phyloP scores from a whole-genome alignment of 2,888 invertebrate species.

The Pomacea canaliculata region DNA sequence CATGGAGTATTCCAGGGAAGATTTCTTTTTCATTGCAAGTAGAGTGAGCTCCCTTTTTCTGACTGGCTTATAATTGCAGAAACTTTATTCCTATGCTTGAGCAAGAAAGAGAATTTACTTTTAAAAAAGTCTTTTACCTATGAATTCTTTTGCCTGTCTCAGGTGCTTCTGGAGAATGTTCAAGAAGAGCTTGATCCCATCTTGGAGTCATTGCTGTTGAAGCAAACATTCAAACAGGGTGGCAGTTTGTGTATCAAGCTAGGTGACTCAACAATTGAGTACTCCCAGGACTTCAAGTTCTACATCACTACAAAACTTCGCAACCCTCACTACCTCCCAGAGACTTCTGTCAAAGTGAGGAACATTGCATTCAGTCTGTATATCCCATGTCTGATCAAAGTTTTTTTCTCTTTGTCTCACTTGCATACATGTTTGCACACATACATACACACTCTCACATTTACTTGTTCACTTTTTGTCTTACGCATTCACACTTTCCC shows the following conservation, averaged over 20 bases:
- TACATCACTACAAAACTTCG: slow-evolving; percentile 72
- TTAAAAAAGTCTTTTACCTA: no score
- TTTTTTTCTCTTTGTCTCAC: background rate
- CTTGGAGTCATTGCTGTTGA: slow-evolving; percentile 70
- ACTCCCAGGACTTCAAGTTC: slow-evolving; percentile 70
- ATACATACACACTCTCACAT: no score
- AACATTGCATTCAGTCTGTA: background rate
- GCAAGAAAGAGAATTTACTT: no score
- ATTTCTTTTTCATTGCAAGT: no score
- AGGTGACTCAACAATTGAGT: slow-evolving; percentile 72
- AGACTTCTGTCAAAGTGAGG: slow-evolving; percentile 70
- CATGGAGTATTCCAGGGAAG: no score
- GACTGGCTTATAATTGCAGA: no score
- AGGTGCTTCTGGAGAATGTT: slow-evolving; percentile 71
- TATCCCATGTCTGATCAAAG: background rate
- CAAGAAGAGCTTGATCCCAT: slow-evolving; percentile 71
- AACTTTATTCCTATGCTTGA: no score
- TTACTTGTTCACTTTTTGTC: no score
- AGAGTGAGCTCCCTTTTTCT: no score
- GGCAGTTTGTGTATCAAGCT: slow-evolving; percentile 70
- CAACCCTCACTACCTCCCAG: slow-evolving; percentile 72
- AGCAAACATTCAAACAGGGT: slow-evolving; percentile 72
- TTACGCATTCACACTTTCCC: no score
- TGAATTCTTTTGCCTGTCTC: slow-evolving; percentile 1
- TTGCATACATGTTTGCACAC: no score